Evolutionary conservation across 2,888 invertebrate species (phyloP).

Genomic region (Ochropleura leucogaster): DNA sequence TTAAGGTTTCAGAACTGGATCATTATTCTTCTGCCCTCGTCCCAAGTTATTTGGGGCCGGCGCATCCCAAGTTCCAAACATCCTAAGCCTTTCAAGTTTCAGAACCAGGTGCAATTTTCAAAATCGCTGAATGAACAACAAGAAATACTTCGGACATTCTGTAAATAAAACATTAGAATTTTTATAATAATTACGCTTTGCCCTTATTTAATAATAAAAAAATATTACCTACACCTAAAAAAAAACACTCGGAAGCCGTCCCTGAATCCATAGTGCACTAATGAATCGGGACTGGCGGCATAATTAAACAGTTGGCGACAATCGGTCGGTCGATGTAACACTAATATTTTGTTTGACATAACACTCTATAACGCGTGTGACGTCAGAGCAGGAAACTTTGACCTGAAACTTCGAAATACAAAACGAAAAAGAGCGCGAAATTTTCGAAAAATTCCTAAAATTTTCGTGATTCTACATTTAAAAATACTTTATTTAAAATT

Average conservation of each 20-base stretch:
- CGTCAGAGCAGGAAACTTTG: conserved; percentile 41
- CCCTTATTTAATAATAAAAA: no score
- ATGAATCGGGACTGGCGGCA: conserved; percentile 88
- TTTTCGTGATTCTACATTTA: not conserved
- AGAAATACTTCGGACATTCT: not conserved
- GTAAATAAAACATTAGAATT: not conserved
- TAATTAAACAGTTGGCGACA: conserved; percentile 89
- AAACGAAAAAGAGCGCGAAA: not conserved
- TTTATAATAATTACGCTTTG: not conserved
- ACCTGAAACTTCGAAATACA: conserved; percentile 14
- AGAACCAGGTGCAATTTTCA: not conserved
- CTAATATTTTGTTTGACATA: conserved; percentile 76
- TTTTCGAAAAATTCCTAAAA: not conserved
- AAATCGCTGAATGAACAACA: not conserved
- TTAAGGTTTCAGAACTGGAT: not conserved
- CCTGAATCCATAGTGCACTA: conserved; percentile 85
- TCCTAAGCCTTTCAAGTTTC: not conserved
- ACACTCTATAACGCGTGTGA: conserved; percentile 54
- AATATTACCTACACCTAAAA: conserved; percentile 14
- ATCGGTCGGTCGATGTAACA: conserved; percentile 80
- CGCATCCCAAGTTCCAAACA: no score
- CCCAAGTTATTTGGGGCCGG: no score
- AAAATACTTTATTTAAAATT: no score
- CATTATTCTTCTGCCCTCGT: no score
- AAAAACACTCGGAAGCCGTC: conserved; percentile 71